Evolutionary conservation across 2,888 invertebrate species (phyloP), one percentile per base, ranked within the genome.

Genomic region (Azorinus chamasolen): DNA sequence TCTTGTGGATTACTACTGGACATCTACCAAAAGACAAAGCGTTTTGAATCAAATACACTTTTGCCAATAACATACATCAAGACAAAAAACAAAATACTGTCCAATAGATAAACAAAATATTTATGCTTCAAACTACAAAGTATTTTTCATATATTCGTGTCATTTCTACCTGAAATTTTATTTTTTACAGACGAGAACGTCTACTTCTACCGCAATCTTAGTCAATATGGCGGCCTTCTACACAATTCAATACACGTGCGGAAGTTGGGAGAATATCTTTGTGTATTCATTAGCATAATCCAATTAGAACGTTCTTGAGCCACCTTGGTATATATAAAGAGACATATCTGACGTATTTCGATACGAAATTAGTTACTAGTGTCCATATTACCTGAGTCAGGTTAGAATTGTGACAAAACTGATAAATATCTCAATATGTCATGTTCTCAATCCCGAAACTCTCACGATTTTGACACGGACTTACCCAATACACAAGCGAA

Each of bases 1-100:
- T 32, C 32, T 81, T 83, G 79, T 72, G 87, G 84, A 79, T 77
- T 86, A 83, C 86, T 85, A 89, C 87, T 87, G 85, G 90, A 90
- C 90, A 90, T 90, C 90, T 90, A 83, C 14, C 68, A 76, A 59
- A 48, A 64, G 61, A 74, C 63, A 71, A 73, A 66, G 58, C 39
- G 43, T 41, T 18, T 16, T 20, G 6, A 51, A 20, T 20, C 20
- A 51, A 5, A 14, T 22, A 48, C 51, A 51, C 20, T 22, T 22
- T 18, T n/a, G 4, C 24, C 14, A 22, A 22, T 51, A 18, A 18
- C 8, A 14, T 14, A 51, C 51, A 24, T 20, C 16, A 51, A 22
- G 51, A 5, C 51, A 51, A 51, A 24, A 3, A 22, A 51, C 20
- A 22, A 16, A 20, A 51, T 10, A 18, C 12, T 14, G 10, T 6